Evolutionary conservation across 2,113 vertebrate genomes (phyloP), one percentile per base, ranked within the genome.

Genomic region (Gopherus evgoodei): DNA sequence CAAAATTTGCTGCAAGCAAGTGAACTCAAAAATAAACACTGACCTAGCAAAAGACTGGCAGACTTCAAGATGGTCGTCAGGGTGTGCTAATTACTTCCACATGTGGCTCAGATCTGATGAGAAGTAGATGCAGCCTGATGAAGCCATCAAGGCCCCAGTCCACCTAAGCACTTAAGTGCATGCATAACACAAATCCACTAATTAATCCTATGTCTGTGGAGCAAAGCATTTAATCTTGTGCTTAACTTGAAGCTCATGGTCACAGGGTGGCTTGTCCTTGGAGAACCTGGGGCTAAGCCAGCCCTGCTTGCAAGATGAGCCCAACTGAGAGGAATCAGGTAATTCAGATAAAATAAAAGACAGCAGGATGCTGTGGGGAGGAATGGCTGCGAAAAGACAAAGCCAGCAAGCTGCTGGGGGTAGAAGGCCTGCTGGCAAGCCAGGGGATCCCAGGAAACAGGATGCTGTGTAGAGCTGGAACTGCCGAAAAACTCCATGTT

Each of bases 1-100:
- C 96, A 97, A 87, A 93, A 93, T n/a, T 84, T 91, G 94, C 94
- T 96, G 95, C 94, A 82, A 97, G 95, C 94, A 93, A 96, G 81
- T 14, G 89, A 76, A 89, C 72, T 92, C 94, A 90, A 89, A 97
- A 97, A 95, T 95, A 97, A 97, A 96, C 95, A 95, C 72, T 31
- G 75, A 96, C 91, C 93, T 96, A 96, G 95, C 94, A 96, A 97
- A 96, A 97, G 91, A 88, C 87, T 87, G 50, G n/a, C 44, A 87
- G 95, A 52, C 89, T 93, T 75, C 25, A 82, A 87, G 94, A 97
- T 83, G 95, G 86, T 53, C 81, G 84, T 91, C 81, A 47, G 54
- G 0, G 91, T 87, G 87, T 91, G 94, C 90, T 96, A 95, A 97
- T 95, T 88, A 91, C 92, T 96, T 97, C 95, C 93, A 88, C 96